Percentiles rank a stretch among this genome's conserved stretches.
These are phyloP conservation scores for human (Homo sapiens) DNA, from an alignment of 2,113 vertebrate genomes.

Conservation along the genomic window GRCh38 chr4:5971501-5972000, in stretches of 20 bases:
- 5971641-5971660: neutral
- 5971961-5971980: no score
- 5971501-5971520: neutral
- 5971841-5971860: neutral
- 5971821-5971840: neutral
- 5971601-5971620: no score
- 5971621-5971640: neutral
- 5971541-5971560: neutral
- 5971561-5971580: accelerated
- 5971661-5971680: neutral
- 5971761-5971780: neutral
- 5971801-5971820: neutral
- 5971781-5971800: neutral
- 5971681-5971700: accelerated
- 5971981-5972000: neutral
- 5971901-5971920: accelerated
- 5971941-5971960: neutral
- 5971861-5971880: neutral
- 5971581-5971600: accelerated
- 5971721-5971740: neutral
- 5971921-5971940: neutral
- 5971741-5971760: neutral
- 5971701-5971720: neutral
- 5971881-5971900: neutral
- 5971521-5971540: neutral